Base-by-base conservation (phyloP, 2,888 invertebrate genomes). In the Melanophora roralis region DNA sequence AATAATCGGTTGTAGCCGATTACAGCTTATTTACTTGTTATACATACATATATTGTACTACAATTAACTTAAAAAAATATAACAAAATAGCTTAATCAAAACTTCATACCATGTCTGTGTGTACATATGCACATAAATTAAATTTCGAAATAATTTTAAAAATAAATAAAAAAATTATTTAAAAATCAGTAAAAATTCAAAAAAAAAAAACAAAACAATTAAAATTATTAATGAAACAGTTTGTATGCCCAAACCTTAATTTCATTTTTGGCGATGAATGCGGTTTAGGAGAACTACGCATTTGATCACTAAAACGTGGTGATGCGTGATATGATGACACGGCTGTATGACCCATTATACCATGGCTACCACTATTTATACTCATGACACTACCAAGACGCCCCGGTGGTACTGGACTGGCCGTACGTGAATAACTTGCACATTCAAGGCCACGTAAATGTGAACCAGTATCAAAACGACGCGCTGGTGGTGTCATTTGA, bases 251-350 rank as follows among this genome's bases (percentile, higher is more conserved):
- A 77, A 76, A 96, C 96, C 97, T 96, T 90, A 97, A 92, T 91
- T 97, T 97, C 94, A 97, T 95, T 92, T 97, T 97, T 82, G 97
- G 97, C 86, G 96, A 96, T 84, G 95, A 94, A 86, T 95, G 96
- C 82, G 94, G 93, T 85, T 92, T 92, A 32, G 92, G 91, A 69
- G 92, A 91, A 83, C 91, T 92, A 21, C 92, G 91, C 85, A 88
- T 90, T 84, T 90, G 89, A 62, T 92, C 93, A 60, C 91, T 89
- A 36, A 92, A 91, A 21, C 92, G 91, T 47, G 92, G 92, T 51
- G 93, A 92, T 62, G 93, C 93, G 85, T 91, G 91, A 74, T 81
- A 79, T 49, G 81, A 77, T 47, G 92, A 92, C 57, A 93, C 92
- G 69, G 83, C 82, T 55, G 78, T 77, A 19, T 82, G 80, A 21